Conservation (phyloP, 1,140 invertebrate genomes). For the Pachyrhynchus sulphureomaculatus region DNA sequence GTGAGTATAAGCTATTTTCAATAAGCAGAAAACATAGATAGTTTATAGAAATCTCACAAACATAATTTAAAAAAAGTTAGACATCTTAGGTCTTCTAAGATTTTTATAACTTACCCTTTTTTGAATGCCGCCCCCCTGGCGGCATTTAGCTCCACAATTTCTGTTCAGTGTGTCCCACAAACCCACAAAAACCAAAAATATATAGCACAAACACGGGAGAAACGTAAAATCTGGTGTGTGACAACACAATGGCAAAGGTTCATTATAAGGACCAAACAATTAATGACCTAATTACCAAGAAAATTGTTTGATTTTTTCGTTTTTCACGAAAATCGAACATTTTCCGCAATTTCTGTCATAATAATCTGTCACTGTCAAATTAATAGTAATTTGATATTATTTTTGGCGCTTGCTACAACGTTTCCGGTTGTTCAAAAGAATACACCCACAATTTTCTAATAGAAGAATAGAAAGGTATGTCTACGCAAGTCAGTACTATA, state of each 20-base stretch:
- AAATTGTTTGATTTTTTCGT: constrained; percentile 10
- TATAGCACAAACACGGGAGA: background rate
- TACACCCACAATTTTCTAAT: no score
- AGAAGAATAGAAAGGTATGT: no score
- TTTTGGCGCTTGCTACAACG: no score
- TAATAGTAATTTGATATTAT: no score
- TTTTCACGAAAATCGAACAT: constrained; percentile 15
- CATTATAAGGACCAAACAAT: constrained; percentile 13
- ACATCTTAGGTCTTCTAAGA: no score
- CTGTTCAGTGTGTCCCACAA: constrained; percentile 24
- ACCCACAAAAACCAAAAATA: background rate
- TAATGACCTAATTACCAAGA: constrained; percentile 16
- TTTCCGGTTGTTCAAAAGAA: no score
- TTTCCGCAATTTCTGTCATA: background rate
- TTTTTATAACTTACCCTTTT: constrained; percentile 15
- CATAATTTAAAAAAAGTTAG: no score
- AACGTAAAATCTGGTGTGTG: background rate
- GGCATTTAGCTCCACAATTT: constrained; percentile 29
- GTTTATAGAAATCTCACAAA: background rate
- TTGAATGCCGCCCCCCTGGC: constrained; percentile 30
- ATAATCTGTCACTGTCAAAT: no score
- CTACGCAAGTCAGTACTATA: no score
- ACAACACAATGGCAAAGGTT: constrained; percentile 3
- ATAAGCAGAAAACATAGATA: background rate
- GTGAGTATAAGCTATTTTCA: background rate